Evolutionary conservation across 1,140 invertebrate genomes (phyloP).

Genomic region (Plodia interpunctella): DNA sequence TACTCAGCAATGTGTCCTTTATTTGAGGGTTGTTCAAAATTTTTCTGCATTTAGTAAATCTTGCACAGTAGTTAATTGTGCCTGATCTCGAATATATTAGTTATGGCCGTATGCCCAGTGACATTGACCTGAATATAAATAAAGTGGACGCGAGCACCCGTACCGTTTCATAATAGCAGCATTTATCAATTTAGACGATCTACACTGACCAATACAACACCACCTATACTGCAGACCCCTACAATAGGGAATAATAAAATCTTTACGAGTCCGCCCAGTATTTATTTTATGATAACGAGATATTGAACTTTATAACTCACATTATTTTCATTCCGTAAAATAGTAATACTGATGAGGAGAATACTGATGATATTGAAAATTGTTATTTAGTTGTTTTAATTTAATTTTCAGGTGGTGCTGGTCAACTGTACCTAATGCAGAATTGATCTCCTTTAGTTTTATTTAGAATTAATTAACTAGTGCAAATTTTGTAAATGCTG

Average conservation of each 20-base stretch:
- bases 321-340: not conserved
- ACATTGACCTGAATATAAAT: slow-evolving; percentile 10
- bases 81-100: not conserved
- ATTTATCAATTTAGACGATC: slow-evolving; percentile 7
- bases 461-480: slow-evolving; percentile 48
- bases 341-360: too few species aligned
- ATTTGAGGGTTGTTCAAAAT: not conserved
- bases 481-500: slow-evolving; percentile 40
- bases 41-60: too few species aligned
- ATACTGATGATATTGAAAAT: too few species aligned
- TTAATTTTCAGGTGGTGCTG: slow-evolving; percentile 34
- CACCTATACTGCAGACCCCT: not conserved
- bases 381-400: slow-evolving; percentile 8
- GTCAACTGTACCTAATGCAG: slow-evolving; percentile 41
- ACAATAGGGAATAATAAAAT: not conserved
- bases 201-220: not conserved
- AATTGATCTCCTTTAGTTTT: slow-evolving; percentile 63
- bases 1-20: too few species aligned
- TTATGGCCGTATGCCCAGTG: not conserved
- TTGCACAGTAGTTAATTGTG: not conserved
- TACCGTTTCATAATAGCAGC: slow-evolving; percentile 6
- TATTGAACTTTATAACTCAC: too few species aligned
- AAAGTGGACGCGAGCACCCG: slow-evolving; percentile 8
- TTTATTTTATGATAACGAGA: not conserved
- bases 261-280: not conserved